Evolutionary conservation across 2,113 vertebrate species (phyloP).

Genomic region (Boleophthalmus pectinirostris): DNA sequence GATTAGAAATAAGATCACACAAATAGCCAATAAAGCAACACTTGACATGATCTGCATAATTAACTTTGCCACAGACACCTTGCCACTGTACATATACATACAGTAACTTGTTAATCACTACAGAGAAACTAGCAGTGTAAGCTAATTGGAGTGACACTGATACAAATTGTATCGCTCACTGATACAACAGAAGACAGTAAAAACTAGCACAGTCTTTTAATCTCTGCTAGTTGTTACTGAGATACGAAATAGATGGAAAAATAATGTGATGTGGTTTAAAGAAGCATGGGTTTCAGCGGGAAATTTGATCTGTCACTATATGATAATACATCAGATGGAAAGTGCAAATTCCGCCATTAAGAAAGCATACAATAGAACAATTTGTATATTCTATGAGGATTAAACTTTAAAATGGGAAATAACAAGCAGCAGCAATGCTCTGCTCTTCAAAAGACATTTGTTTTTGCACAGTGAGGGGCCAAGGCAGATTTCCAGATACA

Average conservation of each 20-base stretch:
- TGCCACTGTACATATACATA: slow-evolving; percentile 2
- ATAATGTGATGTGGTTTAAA: neutral
- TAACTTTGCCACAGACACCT: slow-evolving; percentile 24
- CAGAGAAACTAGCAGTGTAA: slow-evolving; percentile 10
- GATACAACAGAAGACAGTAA: slow-evolving; percentile 3
- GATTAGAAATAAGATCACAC: neutral
- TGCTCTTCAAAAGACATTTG: slow-evolving; percentile 32
- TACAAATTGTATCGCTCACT: slow-evolving; percentile 1
- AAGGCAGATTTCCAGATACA: slow-evolving; percentile 37
- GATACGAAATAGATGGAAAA: neutral
- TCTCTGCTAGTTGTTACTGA: slow-evolving; percentile 8
- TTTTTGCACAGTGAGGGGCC: slow-evolving; percentile 34
- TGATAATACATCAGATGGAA: neutral
- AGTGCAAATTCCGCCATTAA: neutral
- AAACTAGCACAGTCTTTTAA: neutral
- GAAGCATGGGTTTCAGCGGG: neutral
- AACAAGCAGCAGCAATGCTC: slow-evolving; percentile 12
- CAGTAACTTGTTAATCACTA: slow-evolving; percentile 23
- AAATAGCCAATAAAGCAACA: neutral
- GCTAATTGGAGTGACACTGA: slow-evolving; percentile 5
- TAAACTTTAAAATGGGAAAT: slow-evolving; percentile 25
- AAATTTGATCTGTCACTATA: neutral
- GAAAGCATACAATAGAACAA: neutral
- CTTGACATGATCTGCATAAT: neutral
- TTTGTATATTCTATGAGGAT: neutral